Evolutionary conservation across 2,888 invertebrate genomes (phyloP), one percentile per base, ranked within the genome.

Genomic region (Zaprionus lineosus): DNA sequence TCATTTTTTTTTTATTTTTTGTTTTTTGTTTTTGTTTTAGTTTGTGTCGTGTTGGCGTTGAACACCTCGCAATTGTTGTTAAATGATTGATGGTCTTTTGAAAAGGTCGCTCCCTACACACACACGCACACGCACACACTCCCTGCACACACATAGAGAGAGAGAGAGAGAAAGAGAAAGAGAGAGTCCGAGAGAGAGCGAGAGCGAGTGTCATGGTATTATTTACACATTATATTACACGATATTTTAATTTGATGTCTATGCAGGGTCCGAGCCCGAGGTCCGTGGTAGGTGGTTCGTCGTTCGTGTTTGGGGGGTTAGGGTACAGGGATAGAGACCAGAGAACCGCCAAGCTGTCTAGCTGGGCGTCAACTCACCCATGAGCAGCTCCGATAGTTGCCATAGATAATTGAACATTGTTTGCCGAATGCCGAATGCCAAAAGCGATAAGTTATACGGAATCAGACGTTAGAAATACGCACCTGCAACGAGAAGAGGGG

Each of bases 81-180:
- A 78, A 78, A 74, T 81, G 81, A 81, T 81, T 81, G 85, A 81
- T 81, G 79, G 67, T 55, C 62, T 60, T 63, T 63, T 36, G 56
- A 29, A 56, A 70, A 67, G 74, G 55, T 73, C 52, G 66, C 74
- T 59, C 60, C 63, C 73, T n/a, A 50, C 56, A 43, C 48, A 40
- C 40, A 46, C 57, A 47, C 18, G 34, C 40, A 15, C 53, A 46
- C 56, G 56, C 41, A 40, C 34, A 34, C 12, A 36, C 26, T 36
- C 5, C n/a, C n/a, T n/a, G 9, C 14, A 36, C n/a, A 19, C 16
- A 9, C 34, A 34, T 29, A 47, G 29, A 28, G 44, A 24, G 4
- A 24, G 4, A 24, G 24, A 24, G n/a, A 24, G 6, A 24, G n/a
- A n/a, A n/a, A 47, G 29, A 28, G 44, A 24, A 2, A 24, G 4